Conservation (phyloP, 2,113 vertebrate genomes). For the Lucifuga dentata region DNA sequence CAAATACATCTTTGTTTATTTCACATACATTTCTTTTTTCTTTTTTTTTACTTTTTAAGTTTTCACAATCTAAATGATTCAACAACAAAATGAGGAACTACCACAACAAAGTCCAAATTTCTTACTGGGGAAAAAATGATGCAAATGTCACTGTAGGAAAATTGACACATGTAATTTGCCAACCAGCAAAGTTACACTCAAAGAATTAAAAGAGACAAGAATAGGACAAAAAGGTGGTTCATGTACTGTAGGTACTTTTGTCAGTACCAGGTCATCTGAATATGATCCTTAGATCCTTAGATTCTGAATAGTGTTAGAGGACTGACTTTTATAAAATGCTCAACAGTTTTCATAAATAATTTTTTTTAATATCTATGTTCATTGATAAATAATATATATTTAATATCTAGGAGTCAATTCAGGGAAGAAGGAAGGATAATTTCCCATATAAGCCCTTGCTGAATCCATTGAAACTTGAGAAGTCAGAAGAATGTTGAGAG, state of each 20-base stretch:
- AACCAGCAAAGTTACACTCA: conserved; percentile 73
- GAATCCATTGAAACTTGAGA: conserved; percentile 68
- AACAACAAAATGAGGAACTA: conserved; percentile 89
- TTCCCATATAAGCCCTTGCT: conserved; percentile 78
- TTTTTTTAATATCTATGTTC: conserved; percentile 59
- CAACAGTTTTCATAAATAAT: conserved; percentile 66
- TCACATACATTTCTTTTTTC: conserved; percentile 83
- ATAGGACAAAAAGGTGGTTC: conserved; percentile 66
- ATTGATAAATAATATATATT: conserved; percentile 78
- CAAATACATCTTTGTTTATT: conserved; percentile 88
- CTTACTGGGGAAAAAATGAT: conserved; percentile 76
- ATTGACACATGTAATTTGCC: conserved; percentile 77
- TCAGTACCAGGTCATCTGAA: conserved; percentile 49
- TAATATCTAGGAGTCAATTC: conserved; percentile 67
- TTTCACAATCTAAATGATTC: conserved; percentile 88
- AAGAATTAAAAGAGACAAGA: conserved; percentile 74
- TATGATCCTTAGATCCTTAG: conserved; percentile 43
- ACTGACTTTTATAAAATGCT: conserved; percentile 68
- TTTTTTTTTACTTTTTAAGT: conserved; percentile 77
- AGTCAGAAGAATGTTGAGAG: conserved; percentile 68
- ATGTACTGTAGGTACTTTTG: conserved; percentile 59
- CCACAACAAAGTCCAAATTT: conserved; percentile 86
- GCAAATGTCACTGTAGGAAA: conserved; percentile 79
- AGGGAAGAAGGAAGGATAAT: conserved; percentile 71
- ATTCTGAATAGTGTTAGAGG: conserved; percentile 63